A percentile compares a stretch with the other conserved stretches of the same genome.
Evolutionary conservation across 2,888 invertebrate genomes (phyloP).

Genomic region (Calephelis perditalis): DNA sequence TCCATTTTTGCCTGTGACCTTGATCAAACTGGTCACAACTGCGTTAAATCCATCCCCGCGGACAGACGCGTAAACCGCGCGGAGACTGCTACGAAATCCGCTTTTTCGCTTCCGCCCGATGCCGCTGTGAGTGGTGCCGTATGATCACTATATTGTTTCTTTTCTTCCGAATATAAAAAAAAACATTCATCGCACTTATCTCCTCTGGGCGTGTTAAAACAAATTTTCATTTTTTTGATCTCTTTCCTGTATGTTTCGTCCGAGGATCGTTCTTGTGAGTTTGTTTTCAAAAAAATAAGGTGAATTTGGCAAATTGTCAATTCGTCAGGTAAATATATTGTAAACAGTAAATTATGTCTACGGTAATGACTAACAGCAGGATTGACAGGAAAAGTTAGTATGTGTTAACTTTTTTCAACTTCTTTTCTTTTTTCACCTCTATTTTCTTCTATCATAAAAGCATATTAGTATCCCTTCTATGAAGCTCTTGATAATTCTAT

Average conservation of each 20-base stretch:
- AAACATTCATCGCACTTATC: slow-evolving; percentile 1
- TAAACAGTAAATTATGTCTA: slow-evolving; percentile 4
- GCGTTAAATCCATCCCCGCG: no score
- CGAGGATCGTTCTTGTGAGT: not conserved
- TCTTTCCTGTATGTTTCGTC: slow-evolving; percentile 2
- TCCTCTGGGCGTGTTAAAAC: not conserved
- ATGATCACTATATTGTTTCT: no score
- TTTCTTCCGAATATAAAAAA: no score
- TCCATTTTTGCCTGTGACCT: no score
- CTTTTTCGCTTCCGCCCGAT: no score
- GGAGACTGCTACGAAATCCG: no score
- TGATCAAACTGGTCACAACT: no score
- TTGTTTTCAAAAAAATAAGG: not conserved
- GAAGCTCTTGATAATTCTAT: not conserved
- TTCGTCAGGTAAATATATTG: not conserved
- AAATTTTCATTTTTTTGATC: slow-evolving; percentile 1
- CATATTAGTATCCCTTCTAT: not conserved
- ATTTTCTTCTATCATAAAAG: not conserved
- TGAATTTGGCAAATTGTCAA: not conserved
- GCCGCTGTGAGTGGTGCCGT: not conserved
- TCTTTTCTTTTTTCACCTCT: not conserved
- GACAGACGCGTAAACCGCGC: no score
- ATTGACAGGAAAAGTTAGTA: not conserved
- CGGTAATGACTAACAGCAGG: slow-evolving; percentile 1
- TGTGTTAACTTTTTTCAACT: not conserved